phyloP scores from a whole-genome alignment of 2,797 vertebrate genomes.

The Peromyscus aztecus region DNA sequence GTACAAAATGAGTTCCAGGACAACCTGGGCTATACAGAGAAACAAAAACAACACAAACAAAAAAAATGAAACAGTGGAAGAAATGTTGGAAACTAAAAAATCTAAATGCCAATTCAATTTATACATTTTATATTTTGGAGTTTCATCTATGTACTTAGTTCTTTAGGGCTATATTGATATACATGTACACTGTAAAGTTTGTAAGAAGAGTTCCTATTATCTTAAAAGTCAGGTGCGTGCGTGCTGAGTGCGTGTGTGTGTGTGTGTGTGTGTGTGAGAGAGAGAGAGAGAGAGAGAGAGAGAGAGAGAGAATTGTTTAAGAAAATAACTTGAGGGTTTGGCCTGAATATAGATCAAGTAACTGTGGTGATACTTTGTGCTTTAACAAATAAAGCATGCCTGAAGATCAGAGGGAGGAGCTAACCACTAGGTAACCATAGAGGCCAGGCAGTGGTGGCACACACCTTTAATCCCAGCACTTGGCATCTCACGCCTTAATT shows the following conservation, averaged over 20 bases:
- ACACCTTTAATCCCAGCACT: too few relatives aligned
- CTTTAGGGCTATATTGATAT: not conserved
- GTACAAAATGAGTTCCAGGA: not conserved
- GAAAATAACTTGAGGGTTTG: not conserved
- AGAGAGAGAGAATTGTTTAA: not conserved
- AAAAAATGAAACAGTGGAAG: not conserved
- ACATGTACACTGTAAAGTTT: not conserved
- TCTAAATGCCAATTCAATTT: conserved; percentile 17
- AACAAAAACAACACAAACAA: not conserved
- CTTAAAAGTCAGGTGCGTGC: not conserved
- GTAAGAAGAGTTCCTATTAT: not conserved
- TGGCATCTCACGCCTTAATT: too few relatives aligned
- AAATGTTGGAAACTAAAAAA: conserved; percentile 12
- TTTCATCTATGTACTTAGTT: conserved; percentile 20
- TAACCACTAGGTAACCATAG: too few relatives aligned
- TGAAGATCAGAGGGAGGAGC: too few relatives aligned
- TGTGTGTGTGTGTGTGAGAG: not conserved
- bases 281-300: not conserved
- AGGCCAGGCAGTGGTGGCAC: too few relatives aligned
- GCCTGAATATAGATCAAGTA: not conserved
- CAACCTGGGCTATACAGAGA: not conserved
- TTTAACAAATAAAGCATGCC: too few relatives aligned
- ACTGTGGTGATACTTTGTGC: too few relatives aligned
- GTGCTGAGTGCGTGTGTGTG: not conserved
- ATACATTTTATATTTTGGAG: conserved; percentile 28